Conservation (phyloP, 37 sponge, comb jelly and placozoan genomes). For the Tethya wilhelma region DNA sequence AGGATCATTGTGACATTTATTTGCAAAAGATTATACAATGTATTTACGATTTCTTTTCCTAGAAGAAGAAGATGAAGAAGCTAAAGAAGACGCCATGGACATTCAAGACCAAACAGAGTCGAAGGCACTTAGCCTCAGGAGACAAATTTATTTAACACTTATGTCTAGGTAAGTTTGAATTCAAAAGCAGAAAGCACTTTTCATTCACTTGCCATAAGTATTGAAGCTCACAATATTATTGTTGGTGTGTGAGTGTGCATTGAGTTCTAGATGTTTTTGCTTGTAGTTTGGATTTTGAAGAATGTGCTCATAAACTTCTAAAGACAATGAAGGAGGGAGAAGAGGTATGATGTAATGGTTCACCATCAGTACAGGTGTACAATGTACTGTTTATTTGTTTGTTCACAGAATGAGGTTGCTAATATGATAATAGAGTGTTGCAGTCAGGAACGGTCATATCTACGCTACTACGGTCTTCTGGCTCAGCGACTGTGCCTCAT, state of each 20-base stretch:
- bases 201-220: not conserved
- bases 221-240: not conserved
- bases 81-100: constrained; percentile 59
- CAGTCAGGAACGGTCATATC: constrained; percentile 89
- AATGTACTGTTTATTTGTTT: not conserved
- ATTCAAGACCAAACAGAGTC: constrained; percentile 87
- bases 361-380: not conserved
- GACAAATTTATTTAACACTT: constrained; percentile 96
- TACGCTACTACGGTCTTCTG: constrained; percentile 86
- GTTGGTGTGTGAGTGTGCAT: no score
- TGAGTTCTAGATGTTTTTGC: not conserved
- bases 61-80: constrained; percentile 58
- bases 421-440: constrained; percentile 93
- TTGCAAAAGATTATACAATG: no score
- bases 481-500: constrained; percentile 93
- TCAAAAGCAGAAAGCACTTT: no score
- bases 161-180: constrained; percentile 70
- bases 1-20: constrained; percentile 9
- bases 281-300: constrained; percentile 91
- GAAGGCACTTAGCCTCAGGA: constrained; percentile 67
- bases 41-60: no score
- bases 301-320: constrained; percentile 96
- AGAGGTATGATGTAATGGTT: constrained; percentile 62
- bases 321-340: constrained; percentile 84
- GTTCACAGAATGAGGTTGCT: constrained; percentile 68